Percentiles rank a stretch among this genome's conserved stretches.
These are phyloP conservation scores for Erethizon dorsatum DNA, from an alignment of 2,797 vertebrate genomes.

Conservation along the genomic window DNA sequence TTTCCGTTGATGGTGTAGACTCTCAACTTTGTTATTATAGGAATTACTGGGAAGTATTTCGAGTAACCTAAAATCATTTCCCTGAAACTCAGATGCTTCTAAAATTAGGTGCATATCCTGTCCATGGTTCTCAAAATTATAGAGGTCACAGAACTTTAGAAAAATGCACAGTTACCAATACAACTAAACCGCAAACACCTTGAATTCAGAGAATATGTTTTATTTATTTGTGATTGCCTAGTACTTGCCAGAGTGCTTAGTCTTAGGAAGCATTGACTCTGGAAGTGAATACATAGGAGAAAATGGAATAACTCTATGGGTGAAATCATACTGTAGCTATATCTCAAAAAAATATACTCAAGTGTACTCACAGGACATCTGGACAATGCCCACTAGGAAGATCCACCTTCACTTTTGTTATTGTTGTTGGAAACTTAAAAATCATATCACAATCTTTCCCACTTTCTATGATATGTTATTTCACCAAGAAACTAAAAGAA, in stretches of 20 bases:
- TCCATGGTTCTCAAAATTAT: neutral
- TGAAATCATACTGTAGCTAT: neutral
- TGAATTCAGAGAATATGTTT: neutral
- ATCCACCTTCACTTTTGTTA: neutral
- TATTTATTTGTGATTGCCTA: neutral
- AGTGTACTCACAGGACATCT: neutral
- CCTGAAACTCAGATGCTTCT: neutral
- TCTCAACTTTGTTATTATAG: neutral
- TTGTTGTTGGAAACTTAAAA: neutral
- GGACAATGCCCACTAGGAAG: neutral
- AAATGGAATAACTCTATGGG: neutral
- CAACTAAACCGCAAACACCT: neutral
- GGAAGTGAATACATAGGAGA: neutral
- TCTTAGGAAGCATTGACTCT: neutral
- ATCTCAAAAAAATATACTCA: neutral
- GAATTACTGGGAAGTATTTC: neutral
- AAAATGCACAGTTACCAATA: neutral
- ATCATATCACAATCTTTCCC: neutral
- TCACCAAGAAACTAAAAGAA: constrained; percentile 25
- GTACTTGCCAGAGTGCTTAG: neutral
- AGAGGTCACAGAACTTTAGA: neutral
- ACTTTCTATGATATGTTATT: neutral
- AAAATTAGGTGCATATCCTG: neutral
- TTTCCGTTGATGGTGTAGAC: neutral
- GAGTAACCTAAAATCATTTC: neutral